Evolutionary conservation across 2,888 invertebrate species (phyloP).

Genomic region (Empis livida): DNA sequence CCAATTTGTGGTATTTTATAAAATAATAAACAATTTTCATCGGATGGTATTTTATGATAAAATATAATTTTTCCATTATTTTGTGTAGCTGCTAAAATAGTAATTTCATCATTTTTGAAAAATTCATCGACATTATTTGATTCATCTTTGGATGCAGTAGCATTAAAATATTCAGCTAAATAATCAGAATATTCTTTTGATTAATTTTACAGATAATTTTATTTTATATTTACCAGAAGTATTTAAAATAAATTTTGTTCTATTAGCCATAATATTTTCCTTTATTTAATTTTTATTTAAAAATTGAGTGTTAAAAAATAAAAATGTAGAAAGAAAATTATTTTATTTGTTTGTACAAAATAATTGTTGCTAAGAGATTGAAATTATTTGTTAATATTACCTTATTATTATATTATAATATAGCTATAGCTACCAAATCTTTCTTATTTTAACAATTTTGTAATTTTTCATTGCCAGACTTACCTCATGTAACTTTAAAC

Average conservation of each 20-base stretch:
- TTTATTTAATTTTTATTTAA: neutral
- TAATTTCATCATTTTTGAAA: constrained; percentile 36
- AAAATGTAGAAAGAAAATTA: too few relatives aligned
- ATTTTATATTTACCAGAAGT: constrained; percentile 29
- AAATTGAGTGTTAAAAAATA: too few relatives aligned
- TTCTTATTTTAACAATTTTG: too few relatives aligned
- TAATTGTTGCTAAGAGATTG: too few relatives aligned
- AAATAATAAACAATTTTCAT: constrained; percentile 34
- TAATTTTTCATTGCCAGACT: too few relatives aligned
- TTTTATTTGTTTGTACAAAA: too few relatives aligned
- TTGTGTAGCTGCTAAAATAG: constrained; percentile 36
- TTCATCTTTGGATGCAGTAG: constrained; percentile 27
- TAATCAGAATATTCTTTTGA: constrained; percentile 1
- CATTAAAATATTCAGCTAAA: constrained; percentile 31
- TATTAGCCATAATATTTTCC: constrained; percentile 17
- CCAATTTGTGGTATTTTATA: constrained; percentile 36
- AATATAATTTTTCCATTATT: constrained; percentile 35
- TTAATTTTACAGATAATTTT: neutral
- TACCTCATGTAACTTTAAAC: too few relatives aligned
- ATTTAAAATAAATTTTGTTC: constrained; percentile 33
- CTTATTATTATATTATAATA: too few relatives aligned
- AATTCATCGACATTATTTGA: constrained; percentile 35
- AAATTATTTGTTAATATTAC: too few relatives aligned
- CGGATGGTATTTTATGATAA: constrained; percentile 34
- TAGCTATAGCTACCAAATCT: too few relatives aligned